Conservation (phyloP, 2,113 vertebrate species). For the Oxygymnocypris stewartii region DNA sequence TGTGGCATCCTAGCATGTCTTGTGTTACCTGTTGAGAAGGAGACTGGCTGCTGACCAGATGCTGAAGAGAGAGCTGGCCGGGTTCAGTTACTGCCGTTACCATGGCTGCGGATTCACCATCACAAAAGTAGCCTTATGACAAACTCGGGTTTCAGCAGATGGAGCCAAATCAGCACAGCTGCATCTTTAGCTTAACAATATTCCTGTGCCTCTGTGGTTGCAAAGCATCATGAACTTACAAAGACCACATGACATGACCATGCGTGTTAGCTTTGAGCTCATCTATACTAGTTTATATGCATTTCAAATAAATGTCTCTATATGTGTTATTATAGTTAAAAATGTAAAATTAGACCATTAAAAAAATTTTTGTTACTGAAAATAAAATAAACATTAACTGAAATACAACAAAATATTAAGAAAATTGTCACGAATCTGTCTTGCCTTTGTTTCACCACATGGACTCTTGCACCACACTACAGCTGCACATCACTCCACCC, state of each 20-base stretch:
- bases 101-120: constrained; percentile 45
- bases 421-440: no score
- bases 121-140: constrained; percentile 35
- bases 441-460: no score
- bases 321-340: not conserved
- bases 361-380: no score
- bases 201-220: not conserved
- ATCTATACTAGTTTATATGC: not conserved
- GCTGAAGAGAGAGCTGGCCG: constrained; percentile 36
- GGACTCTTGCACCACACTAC: no score
- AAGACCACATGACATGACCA: not conserved
- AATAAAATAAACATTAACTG: no score
- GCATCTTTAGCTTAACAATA: not conserved
- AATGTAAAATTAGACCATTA: not conserved
- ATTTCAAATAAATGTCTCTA: not conserved
- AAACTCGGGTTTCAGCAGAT: constrained; percentile 57
- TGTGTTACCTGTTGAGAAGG: not conserved
- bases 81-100: constrained; percentile 52
- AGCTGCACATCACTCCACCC: no score
- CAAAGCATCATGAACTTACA: not conserved
- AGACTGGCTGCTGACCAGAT: constrained; percentile 42
- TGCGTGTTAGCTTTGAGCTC: not conserved
- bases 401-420: not conserved
- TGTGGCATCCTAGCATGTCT: not conserved
- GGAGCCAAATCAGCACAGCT: constrained; percentile 42